Evolutionary conservation across 2,113 vertebrate genomes (phyloP).

Genomic region (Menura novaehollandiae): DNA sequence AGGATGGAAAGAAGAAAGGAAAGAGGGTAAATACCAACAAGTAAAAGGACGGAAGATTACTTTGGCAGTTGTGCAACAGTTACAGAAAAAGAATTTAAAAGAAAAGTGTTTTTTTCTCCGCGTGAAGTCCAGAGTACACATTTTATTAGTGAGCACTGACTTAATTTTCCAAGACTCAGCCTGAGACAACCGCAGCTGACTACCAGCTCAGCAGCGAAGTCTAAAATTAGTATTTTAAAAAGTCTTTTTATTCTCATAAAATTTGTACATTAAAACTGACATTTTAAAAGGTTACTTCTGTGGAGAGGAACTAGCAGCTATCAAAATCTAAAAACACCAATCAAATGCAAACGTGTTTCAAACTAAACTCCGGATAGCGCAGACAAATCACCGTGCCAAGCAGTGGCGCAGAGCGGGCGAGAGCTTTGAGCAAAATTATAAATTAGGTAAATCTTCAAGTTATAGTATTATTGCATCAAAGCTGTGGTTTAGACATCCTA

Average conservation of each 20-base stretch:
- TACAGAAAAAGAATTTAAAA: constrained; percentile 45
- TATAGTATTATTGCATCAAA: background rate
- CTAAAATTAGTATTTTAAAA: constrained; percentile 63
- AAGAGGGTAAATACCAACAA: constrained; percentile 47
- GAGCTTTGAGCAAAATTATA: background rate
- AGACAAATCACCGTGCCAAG: background rate
- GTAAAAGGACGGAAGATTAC: constrained; percentile 32
- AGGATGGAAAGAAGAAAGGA: constrained; percentile 25
- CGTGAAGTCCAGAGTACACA: constrained; percentile 24
- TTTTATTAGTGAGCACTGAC: constrained; percentile 56
- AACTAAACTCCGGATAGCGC: background rate
- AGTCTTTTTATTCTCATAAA: constrained; percentile 69
- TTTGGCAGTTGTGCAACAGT: constrained; percentile 1
- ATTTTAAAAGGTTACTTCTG: constrained; percentile 69
- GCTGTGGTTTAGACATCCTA: background rate
- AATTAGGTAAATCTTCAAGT: constrained; percentile 8
- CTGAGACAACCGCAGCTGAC: constrained; percentile 62
- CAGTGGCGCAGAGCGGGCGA: accelerated
- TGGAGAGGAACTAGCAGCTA: constrained; percentile 46
- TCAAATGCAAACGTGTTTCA: constrained; percentile 37
- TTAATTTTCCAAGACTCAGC: constrained; percentile 57
- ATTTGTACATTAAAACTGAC: constrained; percentile 66
- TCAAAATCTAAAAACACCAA: constrained; percentile 56
- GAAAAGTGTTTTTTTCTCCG: background rate
- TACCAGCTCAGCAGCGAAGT: constrained; percentile 49